Conservation (phyloP, 2,888 invertebrate genomes). For the Diploptera punctata region DNA sequence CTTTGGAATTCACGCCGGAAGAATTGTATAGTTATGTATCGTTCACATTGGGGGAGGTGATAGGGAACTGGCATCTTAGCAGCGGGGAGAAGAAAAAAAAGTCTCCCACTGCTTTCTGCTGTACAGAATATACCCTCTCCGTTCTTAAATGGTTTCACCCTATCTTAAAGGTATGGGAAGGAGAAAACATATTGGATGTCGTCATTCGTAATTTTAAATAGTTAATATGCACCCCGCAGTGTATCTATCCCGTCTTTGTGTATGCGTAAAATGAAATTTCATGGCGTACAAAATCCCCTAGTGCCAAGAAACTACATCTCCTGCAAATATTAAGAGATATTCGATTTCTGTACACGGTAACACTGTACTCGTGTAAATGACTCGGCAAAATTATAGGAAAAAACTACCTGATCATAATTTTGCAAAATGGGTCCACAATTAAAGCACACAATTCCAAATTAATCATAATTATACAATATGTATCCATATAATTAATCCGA, state of each 20-base stretch:
- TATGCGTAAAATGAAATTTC: constrained; percentile 22
- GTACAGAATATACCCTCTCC: not conserved
- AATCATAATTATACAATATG: no score
- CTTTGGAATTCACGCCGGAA: not conserved
- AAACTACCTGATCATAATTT: no score
- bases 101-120: not conserved
- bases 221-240: constrained; percentile 41
- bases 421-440: no score
- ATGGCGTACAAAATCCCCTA: not conserved
- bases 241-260: not conserved
- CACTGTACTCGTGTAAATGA: no score
- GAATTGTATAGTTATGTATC: not conserved
- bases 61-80: not conserved
- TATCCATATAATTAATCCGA: no score
- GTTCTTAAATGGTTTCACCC: constrained; percentile 3
- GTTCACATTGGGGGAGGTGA: not conserved
- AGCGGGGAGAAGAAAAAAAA: not conserved
- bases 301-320: not conserved
- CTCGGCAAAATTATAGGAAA: no score
- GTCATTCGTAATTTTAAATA: constrained; percentile 38
- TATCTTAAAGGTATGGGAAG: constrained; percentile 2
- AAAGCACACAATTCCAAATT: no score
- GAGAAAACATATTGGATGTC: constrained; percentile 38
- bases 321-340: no score
- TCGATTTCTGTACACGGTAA: no score